phyloP scores from a whole-genome alignment of 2,797 vertebrate species.

The Neosilurus mollespiculum region DNA sequence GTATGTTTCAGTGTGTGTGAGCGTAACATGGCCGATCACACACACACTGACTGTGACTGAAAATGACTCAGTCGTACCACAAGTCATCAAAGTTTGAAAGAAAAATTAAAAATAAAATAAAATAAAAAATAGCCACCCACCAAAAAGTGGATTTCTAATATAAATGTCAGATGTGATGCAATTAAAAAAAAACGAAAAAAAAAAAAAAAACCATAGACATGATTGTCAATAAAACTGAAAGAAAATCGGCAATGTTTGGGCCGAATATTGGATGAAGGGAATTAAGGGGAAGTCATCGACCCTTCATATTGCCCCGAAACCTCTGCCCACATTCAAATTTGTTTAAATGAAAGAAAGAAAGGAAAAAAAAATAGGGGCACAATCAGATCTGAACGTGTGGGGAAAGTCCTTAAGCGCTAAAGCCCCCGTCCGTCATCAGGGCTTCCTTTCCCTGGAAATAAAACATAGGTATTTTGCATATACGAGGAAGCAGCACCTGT shows the following conservation, averaged over 20 bases:
- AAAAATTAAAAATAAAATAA: constrained; percentile 25
- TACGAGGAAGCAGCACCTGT: constrained; percentile 81
- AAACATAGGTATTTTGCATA: constrained; percentile 81
- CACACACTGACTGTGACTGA: constrained; percentile 33
- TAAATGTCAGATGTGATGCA: constrained; percentile 19
- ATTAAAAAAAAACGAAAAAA: background rate
- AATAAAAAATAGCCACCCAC: constrained; percentile 37
- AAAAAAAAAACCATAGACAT: constrained; percentile 50
- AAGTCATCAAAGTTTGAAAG: constrained; percentile 38
- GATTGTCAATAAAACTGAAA: constrained; percentile 75
- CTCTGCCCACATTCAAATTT: constrained; percentile 36
- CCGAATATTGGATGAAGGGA: constrained; percentile 45
- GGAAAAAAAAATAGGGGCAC: constrained; percentile 62
- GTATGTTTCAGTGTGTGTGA: constrained; percentile 23
- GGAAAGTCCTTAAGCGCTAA: constrained; percentile 31
- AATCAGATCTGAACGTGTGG: constrained; percentile 40
- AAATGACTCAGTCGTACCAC: constrained; percentile 51
- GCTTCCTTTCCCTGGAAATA: constrained; percentile 64
- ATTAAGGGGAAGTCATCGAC: constrained; percentile 29
- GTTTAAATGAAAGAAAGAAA: constrained; percentile 31
- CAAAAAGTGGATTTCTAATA: constrained; percentile 47
- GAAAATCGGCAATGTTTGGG: constrained; percentile 58
- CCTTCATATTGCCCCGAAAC: constrained; percentile 39
- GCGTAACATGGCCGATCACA: background rate
- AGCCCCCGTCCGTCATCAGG: constrained; percentile 16